Base-by-base conservation (phyloP, 2,888 invertebrate genomes). In the Habrosyne pyritoides region DNA sequence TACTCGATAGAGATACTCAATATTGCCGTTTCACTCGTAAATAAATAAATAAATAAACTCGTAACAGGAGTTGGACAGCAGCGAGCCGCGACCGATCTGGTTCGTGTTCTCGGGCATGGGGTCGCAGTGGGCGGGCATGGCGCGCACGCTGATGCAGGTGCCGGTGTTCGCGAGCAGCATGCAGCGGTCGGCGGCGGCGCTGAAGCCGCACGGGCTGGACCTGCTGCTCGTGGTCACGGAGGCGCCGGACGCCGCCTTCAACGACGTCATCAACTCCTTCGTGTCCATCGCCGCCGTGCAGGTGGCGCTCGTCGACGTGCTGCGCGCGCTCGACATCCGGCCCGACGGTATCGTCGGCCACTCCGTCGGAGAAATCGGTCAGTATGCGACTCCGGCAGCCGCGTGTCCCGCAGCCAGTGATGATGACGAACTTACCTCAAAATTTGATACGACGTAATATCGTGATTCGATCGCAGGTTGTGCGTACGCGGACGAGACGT, bases 51-150 rank as follows among this genome's bases (percentile, higher is more conserved):
- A n/a, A n/a, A n/a, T n/a, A n/a, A n/a, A n/a, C n/a, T n/a, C n/a
- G n/a, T n/a, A n/a, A 49, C 79, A 85, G 87, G 86, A 87, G 64
- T 22, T 76, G 73, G 83, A 84, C 63, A 77, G 81, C 55, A 82
- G 87, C 10, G 91, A 93, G 47, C 94, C 94, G 62, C 94, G 97
- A 12, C 98, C 99, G 0, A 90, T 99, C 55, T 99, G 99, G 98
- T 99, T 95, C 87, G 94, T 99, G 63, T 99, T 98, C 91, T 96
- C 98, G 49, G 99, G 99, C 59, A 99, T 99, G 99, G 99, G 99
- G 12, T 96, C 97, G 47, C 99, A 99, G 90, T 99, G 99, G 99
- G 94, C 97, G 51, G 98, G 98, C 73, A 99, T 99, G 99, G 99
- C 96, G 12, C 95, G 95, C 78, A 94, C 96, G 58, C 93, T 99